Conservation (phyloP, 2,113 vertebrate genomes). For the Chaetodon auriga region DNA sequence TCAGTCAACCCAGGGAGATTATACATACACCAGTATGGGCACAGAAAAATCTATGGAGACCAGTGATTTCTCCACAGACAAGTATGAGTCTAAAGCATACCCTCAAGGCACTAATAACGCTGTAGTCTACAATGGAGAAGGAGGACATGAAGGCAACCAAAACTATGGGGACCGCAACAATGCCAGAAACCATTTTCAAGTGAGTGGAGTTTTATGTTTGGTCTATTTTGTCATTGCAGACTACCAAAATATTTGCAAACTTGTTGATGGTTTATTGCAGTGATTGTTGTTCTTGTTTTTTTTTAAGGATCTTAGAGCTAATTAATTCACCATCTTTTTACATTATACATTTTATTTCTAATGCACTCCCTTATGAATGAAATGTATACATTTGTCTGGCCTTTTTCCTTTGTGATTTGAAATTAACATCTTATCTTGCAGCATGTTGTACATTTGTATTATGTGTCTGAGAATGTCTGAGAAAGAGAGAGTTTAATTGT, state of each 20-base stretch:
- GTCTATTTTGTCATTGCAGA: neutral
- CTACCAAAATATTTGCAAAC: neutral
- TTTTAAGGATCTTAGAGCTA: neutral
- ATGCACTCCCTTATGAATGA: neutral
- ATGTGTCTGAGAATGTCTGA: no score
- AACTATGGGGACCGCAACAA: slow-evolving; percentile 77
- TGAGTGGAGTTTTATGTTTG: slow-evolving; percentile 66
- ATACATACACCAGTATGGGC: slow-evolving; percentile 71
- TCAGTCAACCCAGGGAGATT: slow-evolving; percentile 79
- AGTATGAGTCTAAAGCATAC: slow-evolving; percentile 79
- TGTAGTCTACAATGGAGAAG: slow-evolving; percentile 83
- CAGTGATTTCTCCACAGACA: slow-evolving; percentile 80
- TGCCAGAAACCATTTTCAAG: slow-evolving; percentile 86
- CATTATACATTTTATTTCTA: neutral
- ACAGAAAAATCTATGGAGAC: slow-evolving; percentile 76
- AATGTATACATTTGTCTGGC: neutral
- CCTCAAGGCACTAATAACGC: slow-evolving; percentile 78
- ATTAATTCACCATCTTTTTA: neutral
- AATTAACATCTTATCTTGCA: neutral
- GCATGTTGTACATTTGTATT: neutral
- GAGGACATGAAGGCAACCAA: slow-evolving; percentile 75
- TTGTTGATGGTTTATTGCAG: neutral
- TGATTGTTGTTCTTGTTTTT: neutral
- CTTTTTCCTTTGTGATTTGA: neutral
- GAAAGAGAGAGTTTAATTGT: neutral